These are phyloP conservation scores for Polypterus senegalus DNA, from an alignment of 2,113 vertebrate genomes.

Conservation along the genomic window DNA sequence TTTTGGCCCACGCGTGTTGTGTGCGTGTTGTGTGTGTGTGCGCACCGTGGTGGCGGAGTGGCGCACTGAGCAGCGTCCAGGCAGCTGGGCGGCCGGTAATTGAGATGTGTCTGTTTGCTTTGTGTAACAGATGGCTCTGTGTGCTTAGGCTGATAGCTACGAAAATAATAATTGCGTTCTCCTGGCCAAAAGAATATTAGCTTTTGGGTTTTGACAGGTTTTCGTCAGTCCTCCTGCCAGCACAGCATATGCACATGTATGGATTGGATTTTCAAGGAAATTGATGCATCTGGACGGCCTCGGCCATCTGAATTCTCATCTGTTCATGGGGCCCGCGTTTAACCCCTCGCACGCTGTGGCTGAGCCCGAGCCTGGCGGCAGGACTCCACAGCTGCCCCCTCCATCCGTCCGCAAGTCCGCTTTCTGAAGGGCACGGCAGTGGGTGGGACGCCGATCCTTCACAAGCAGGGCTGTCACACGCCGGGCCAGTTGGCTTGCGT, in stretches of 20 bases:
- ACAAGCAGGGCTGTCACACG: too few relatives aligned
- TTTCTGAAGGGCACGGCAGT: too few relatives aligned
- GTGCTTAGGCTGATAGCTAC: constrained; percentile 95
- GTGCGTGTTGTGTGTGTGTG: not conserved
- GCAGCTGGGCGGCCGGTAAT: constrained; percentile 91
- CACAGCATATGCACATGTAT: constrained; percentile 84
- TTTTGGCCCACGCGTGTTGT: not conserved
- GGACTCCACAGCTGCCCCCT: too few relatives aligned
- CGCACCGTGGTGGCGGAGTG: not conserved
- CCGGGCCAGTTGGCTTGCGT: too few relatives aligned
- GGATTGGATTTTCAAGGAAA: constrained; percentile 83
- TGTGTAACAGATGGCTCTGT: constrained; percentile 91
- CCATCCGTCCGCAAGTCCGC: too few relatives aligned
- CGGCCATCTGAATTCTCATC: constrained; percentile 78
- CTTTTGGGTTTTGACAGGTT: constrained; percentile 86
- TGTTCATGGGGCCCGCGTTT: constrained; percentile 42
- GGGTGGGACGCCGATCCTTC: too few relatives aligned
- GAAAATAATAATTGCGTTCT: constrained; percentile 98
- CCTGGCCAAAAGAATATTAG: constrained; percentile 94
- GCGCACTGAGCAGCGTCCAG: constrained; percentile 55
- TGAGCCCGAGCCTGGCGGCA: not conserved
- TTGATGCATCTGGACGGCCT: constrained; percentile 84
- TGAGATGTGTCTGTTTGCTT: constrained; percentile 91
- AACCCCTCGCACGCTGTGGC: constrained; percentile 11
- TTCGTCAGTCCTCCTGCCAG: constrained; percentile 75